Conservation (phyloP, 2,797 vertebrate species). For the Lagocephalus sceleratus region DNA sequence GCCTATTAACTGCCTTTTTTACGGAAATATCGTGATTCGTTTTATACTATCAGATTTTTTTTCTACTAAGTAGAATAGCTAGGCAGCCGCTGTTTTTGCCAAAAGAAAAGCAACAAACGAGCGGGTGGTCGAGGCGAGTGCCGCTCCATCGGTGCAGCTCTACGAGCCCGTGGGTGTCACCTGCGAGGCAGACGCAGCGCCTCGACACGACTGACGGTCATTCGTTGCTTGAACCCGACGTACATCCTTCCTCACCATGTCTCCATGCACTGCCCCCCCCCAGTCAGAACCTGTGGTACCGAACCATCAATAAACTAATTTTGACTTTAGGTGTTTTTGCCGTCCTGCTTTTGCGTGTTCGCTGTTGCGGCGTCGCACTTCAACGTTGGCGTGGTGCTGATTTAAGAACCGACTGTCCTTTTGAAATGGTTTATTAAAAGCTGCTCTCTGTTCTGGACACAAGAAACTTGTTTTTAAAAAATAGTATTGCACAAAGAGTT, state of each 20-base stretch:
- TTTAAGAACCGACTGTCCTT: no score
- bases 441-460: no score
- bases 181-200: slow-evolving; percentile 24
- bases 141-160: slow-evolving; percentile 38
- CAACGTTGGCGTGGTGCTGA: no score
- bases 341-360: background rate
- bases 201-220: background rate
- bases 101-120: slow-evolving; percentile 53
- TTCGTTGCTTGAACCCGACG: slow-evolving; percentile 16
- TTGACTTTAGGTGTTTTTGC: slow-evolving; percentile 28
- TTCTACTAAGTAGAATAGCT: slow-evolving; percentile 88
- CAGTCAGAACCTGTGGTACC: slow-evolving; percentile 55
- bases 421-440: no score
- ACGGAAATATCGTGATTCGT: slow-evolving; percentile 55
- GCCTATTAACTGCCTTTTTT: slow-evolving; percentile 76
- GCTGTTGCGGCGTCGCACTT: no score
- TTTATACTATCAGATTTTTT: slow-evolving; percentile 72
- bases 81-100: slow-evolving; percentile 66
- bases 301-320: slow-evolving; percentile 74
- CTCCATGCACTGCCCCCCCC: slow-evolving; percentile 24
- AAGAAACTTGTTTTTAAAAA: no score
- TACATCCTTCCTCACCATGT: slow-evolving; percentile 30
- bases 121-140: slow-evolving; percentile 37
- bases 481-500: no score
- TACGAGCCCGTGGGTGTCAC: slow-evolving; percentile 7